Percentiles rank a stretch among this genome's conserved stretches.
phyloP scores from a whole-genome alignment of 2,113 vertebrate genomes.

The Danionella cerebrum region DNA sequence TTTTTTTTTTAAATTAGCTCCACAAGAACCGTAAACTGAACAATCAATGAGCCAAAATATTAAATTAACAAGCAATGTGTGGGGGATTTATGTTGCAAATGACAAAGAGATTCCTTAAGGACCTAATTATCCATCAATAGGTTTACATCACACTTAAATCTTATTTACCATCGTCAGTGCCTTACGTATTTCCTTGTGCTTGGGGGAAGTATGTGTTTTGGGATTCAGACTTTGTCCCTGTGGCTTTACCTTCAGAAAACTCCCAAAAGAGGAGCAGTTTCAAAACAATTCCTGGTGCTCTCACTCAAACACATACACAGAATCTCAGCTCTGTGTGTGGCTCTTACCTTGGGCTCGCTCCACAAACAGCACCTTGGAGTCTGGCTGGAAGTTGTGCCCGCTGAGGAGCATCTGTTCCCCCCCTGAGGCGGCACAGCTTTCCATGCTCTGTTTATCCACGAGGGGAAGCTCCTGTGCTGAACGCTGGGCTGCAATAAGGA shows the following conservation, averaged over 20 bases:
- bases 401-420: slow-evolving; percentile 85
- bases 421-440: slow-evolving; percentile 77
- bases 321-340: not conserved
- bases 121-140: slow-evolving; percentile 1
- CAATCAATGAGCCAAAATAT: not conserved
- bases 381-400: slow-evolving; percentile 92
- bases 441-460: slow-evolving; percentile 89
- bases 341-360: slow-evolving; percentile 91
- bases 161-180: not conserved
- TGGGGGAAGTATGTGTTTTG: not conserved
- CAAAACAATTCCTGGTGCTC: slow-evolving; percentile 10
- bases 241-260: not conserved
- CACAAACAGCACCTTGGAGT: slow-evolving; percentile 96
- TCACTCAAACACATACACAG: not conserved
- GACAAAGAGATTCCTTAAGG: not conserved
- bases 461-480: slow-evolving; percentile 96
- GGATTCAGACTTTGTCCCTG: not conserved
- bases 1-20: no score
- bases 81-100: not conserved
- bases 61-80: not conserved
- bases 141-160: not conserved
- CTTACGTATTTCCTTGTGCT: not conserved
- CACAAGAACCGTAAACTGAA: not conserved
- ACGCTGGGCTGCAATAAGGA: slow-evolving; percentile 73
- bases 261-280: not conserved